A percentile compares a stretch with the other conserved stretches of the same genome.
Conservation (phyloP, 2,888 invertebrate genomes). For the Autographa pulchrina region DNA sequence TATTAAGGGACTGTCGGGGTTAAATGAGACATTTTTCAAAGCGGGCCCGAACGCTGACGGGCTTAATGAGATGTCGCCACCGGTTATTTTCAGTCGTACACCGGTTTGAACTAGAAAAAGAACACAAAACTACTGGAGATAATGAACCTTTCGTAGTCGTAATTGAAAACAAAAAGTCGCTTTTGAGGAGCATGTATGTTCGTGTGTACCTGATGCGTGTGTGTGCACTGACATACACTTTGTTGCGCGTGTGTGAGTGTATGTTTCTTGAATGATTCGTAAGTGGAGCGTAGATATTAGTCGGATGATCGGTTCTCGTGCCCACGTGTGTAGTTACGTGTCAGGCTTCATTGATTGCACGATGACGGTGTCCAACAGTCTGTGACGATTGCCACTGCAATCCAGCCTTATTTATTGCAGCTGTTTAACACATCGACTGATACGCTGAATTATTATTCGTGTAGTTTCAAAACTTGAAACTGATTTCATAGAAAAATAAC, state of each 20-base stretch:
- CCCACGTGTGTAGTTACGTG: slow-evolving; percentile 71
- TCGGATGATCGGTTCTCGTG: slow-evolving; percentile 67
- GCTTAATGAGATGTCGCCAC: slow-evolving; percentile 88
- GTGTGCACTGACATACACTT: slow-evolving; percentile 9
- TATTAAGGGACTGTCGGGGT: slow-evolving; percentile 87
- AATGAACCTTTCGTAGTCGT: slow-evolving; percentile 66
- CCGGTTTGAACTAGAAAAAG: slow-evolving; percentile 63
- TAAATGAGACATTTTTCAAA: slow-evolving; percentile 89
- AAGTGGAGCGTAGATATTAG: slow-evolving; percentile 79
- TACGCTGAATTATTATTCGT: slow-evolving; percentile 46
- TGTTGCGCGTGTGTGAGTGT: slow-evolving; percentile 53
- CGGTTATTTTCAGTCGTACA: slow-evolving; percentile 84
- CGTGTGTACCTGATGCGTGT: slow-evolving; percentile 26
- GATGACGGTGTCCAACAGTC: slow-evolving; percentile 69
- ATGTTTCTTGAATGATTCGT: slow-evolving; percentile 79
- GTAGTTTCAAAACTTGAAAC: slow-evolving; percentile 32
- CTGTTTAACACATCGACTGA: slow-evolving; percentile 51
- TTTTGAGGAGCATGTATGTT: slow-evolving; percentile 34
- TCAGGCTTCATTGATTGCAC: slow-evolving; percentile 76
- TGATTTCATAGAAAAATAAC: slow-evolving; percentile 20
- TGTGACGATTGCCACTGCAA: slow-evolving; percentile 68
- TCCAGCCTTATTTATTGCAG: slow-evolving; percentile 60
- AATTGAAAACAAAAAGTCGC: slow-evolving; percentile 70
- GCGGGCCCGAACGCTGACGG: slow-evolving; percentile 79
- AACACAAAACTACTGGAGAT: slow-evolving; percentile 65